Conservation (phyloP, 2,113 vertebrate genomes). For the Cricetomys ansorgei region DNA sequence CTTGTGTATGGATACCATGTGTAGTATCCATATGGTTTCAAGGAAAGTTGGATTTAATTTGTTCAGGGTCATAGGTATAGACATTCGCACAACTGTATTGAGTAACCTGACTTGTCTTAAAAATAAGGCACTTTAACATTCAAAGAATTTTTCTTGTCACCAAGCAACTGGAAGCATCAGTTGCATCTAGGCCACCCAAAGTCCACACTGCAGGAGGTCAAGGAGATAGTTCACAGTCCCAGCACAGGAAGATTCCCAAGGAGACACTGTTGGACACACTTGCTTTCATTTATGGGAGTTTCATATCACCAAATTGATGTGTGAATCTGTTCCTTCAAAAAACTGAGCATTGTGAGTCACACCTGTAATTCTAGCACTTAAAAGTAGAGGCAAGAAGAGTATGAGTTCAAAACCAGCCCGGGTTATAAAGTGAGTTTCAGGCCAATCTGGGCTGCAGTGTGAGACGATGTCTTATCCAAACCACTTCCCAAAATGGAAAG, state of each 20-base stretch:
- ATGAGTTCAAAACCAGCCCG: background rate
- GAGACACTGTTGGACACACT: background rate
- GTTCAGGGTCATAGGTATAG: background rate
- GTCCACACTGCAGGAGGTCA: background rate
- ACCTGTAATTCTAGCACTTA: background rate
- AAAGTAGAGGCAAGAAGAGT: background rate
- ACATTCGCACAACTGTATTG: background rate
- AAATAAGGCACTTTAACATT: background rate
- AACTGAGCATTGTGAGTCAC: background rate
- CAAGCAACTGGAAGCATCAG: background rate
- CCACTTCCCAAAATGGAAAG: background rate
- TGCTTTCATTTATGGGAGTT: conserved; percentile 40
- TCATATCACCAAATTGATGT: background rate
- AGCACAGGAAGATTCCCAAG: background rate
- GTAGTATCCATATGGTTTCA: background rate
- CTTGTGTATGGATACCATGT: background rate
- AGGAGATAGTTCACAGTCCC: background rate
- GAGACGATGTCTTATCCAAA: background rate
- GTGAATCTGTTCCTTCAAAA: background rate
- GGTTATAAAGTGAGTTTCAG: background rate
- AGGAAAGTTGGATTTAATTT: background rate
- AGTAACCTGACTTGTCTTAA: background rate
- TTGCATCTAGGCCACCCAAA: background rate
- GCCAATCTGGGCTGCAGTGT: background rate
- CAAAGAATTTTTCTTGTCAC: background rate